Evolutionary conservation across 2,113 vertebrate genomes (phyloP), one percentile per base, ranked within the genome.

Genomic region (Cavia porcellus): DNA sequence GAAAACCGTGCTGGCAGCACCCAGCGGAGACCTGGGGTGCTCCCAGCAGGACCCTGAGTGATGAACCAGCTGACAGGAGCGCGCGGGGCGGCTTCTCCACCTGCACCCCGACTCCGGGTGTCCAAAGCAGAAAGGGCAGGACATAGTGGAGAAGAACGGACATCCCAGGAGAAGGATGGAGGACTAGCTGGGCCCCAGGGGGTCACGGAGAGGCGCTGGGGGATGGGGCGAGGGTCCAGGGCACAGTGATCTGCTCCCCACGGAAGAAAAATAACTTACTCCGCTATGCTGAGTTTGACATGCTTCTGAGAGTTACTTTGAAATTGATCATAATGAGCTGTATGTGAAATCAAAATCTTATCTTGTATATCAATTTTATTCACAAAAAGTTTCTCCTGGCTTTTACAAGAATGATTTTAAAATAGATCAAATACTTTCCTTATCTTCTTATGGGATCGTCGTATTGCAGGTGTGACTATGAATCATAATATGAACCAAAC

Each of bases 361-460:
- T 8, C 47, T 75, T 68, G 15, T 24, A 20, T 47, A 70, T 64
- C 82, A 50, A 35, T 28, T 96, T 94, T 83, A 83, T 77, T 87
- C 50, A 32, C 15, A 75, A 85, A 88, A 70, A 77, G 52, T 47
- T 28, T 59, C 47, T 35, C n/a, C 4, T 10, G 38, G 7, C 35
- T 83, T 77, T 70, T 79, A 57, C 17, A 94, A 85, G 30, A 15
- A 55, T 24, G 45, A 59, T 85, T 70, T 84, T 66, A 96, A 98
- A 95, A 62, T 5, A 50, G 0, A 52, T 92, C 2, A 88, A 32
- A 68, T 79, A 50, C 14, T 42, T 84, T 32, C 19, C 42, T 61
- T 45, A 42, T 6, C 38, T 81, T 57, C 38, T 72, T 72, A 66
- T 86, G 32, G 25, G 8, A 0, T 17, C 22, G 59, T 55, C 64